phyloP scores from a whole-genome alignment of 2,113 vertebrate species.

The Paralichthys olivaceus region DNA sequence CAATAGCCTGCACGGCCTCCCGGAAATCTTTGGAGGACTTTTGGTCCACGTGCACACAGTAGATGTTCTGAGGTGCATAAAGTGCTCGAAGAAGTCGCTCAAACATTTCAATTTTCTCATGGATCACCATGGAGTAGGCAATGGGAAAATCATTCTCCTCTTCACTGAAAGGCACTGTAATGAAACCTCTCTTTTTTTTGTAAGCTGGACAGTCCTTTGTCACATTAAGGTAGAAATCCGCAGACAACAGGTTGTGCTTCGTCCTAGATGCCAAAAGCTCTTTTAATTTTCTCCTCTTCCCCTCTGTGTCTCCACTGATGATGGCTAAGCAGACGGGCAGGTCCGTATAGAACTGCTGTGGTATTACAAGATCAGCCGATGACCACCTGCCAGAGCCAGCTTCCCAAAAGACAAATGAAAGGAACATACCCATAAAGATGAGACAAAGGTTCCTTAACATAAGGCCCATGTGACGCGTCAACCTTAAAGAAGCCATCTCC shows the following conservation, averaged over 20 bases:
- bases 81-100: conserved; percentile 88
- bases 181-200: conserved; percentile 78
- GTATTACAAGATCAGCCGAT: neutral
- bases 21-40: conserved; percentile 83
- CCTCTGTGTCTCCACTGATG: conserved; percentile 74
- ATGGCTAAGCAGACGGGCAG: conserved; percentile 81
- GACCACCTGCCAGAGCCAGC: neutral
- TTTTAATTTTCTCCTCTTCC: conserved; percentile 47
- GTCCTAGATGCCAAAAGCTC: conserved; percentile 65
- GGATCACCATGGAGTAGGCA: conserved; percentile 93
- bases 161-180: conserved; percentile 83
- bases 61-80: conserved; percentile 92
- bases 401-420: conserved; percentile 38
- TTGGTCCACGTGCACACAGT: conserved; percentile 89
- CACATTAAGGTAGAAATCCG: conserved; percentile 81
- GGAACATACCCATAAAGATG: neutral
- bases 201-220: conserved; percentile 85
- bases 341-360: conserved; percentile 50
- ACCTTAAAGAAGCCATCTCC: neutral
- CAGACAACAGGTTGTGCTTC: conserved; percentile 38
- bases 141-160: conserved; percentile 88
- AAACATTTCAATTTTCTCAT: conserved; percentile 93
- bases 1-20: conserved; percentile 83
- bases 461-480: rapidly evolving
- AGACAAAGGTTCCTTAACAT: neutral